Base-by-base conservation (phyloP, 2,797 vertebrate species). In the Peromyscus eremicus region DNA sequence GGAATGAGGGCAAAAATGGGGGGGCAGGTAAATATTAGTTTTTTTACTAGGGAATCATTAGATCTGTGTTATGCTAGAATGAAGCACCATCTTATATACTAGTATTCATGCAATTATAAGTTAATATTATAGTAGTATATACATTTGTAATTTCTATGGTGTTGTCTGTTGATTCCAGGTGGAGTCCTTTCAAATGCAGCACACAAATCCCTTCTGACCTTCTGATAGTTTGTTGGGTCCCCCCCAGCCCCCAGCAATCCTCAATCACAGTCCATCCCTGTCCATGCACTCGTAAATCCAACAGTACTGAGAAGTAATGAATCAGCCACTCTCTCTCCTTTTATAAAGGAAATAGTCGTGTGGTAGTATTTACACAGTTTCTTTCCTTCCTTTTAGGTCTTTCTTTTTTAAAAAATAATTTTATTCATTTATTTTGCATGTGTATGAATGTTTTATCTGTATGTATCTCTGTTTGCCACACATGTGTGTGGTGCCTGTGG, bases 1-100 rank as follows among this genome's bases (percentile, higher is more conserved):
- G 79, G 92, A 97, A 87, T 68, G 70, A 8, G 75, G 29, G 89
- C 92, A 91, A 98, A 98, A 97, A 89, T 17, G 23, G 96, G 91
- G 23, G 96, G 91, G 96, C 91, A 96, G 64, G 68, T 97, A 93
- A 95, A 81, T 97, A 94, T 95, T 96, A 55, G 25, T 49, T 70
- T 43, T 43, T n/a, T 95, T 85, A 29, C 97, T 90, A 94, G 92
- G 87, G 73, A 76, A 81, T 95, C n/a, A 70, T 77, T 97, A 96
- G 49, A 70, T 86, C 91, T 89, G 46, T 77, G 34, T 85, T 55
- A n/a, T 68, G 34, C 83, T 87, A 88, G 77, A 94, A 92, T 93
- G 46, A 90, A 94, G 55, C 43, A 79, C 49, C 55, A 25, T 75
- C 52, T 52, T n/a, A 68, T 23, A 29, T 82, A 25, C 76, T 62